Evolutionary conservation across 2,113 vertebrate species (phyloP).

Genomic region (Synodontis membranacea): DNA sequence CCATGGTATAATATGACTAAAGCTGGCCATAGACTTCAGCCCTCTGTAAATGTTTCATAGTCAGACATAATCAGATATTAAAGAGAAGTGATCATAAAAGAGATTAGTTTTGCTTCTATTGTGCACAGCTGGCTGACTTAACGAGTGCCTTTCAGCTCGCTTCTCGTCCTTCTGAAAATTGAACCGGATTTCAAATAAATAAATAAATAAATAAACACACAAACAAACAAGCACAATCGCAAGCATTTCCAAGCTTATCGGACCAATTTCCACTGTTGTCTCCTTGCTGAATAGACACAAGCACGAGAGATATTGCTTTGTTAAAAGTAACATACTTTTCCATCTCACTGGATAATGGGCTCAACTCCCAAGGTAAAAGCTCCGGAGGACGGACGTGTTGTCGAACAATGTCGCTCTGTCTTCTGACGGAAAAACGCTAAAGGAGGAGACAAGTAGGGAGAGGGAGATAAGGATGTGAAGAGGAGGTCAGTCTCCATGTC

Average conservation of each 20-base stretch:
- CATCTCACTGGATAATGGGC: slow-evolving; percentile 75
- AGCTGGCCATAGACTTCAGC: not conserved
- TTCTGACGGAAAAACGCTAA: slow-evolving; percentile 38
- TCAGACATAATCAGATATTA: slow-evolving; percentile 7
- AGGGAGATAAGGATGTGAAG: slow-evolving; percentile 68
- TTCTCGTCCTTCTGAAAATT: not conserved
- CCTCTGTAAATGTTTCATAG: not conserved
- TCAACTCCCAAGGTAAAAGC: slow-evolving; percentile 80
- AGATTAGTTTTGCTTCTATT: not conserved
- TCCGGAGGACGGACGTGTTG: slow-evolving; percentile 71
- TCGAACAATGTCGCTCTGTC: slow-evolving; percentile 70
- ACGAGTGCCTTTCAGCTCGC: not conserved
- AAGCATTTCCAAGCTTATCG: slow-evolving; percentile 27
- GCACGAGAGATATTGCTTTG: slow-evolving; percentile 69
- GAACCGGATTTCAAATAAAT: not conserved
- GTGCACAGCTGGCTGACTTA: not conserved
- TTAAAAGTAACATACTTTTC: slow-evolving; percentile 74
- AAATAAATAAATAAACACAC: slow-evolving; percentile 19
- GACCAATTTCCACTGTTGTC: slow-evolving; percentile 36
- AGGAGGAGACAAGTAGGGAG: slow-evolving; percentile 58
- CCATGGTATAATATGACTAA: slow-evolving; percentile 3
- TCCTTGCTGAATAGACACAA: slow-evolving; percentile 64
- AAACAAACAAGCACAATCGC: not conserved
- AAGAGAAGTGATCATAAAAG: not conserved
- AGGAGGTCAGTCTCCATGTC: slow-evolving; percentile 77